These are phyloP conservation scores for Saguinus oedipus DNA, from an alignment of 2,797 vertebrate genomes.

Conservation along the genomic window DNA sequence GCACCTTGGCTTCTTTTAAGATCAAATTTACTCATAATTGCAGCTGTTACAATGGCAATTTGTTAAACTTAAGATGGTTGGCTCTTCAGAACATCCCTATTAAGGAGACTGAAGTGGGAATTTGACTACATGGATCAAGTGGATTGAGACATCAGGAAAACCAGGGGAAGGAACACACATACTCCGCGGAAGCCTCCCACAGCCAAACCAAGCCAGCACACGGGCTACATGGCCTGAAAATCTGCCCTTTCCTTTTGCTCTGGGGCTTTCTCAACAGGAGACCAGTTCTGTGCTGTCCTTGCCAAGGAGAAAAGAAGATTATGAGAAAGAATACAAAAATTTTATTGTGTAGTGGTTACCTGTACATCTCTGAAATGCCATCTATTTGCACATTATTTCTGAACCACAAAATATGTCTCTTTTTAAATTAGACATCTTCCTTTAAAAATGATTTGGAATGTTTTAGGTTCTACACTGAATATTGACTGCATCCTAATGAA, in stretches of 20 bases:
- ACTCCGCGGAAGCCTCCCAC: not conserved
- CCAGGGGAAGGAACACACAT: not conserved
- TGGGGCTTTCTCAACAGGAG: not conserved
- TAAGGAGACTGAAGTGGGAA: not conserved
- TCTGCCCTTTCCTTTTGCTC: not conserved
- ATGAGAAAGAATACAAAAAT: not conserved
- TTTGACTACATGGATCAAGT: not conserved
- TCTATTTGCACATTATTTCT: not conserved
- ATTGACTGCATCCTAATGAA: not conserved
- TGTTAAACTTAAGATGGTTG: conserved; percentile 63
- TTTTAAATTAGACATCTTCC: not conserved
- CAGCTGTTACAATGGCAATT: conserved; percentile 55
- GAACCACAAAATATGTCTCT: not conserved
- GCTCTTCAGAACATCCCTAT: not conserved
- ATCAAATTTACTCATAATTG: conserved; percentile 72
- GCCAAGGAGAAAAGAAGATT: not conserved
- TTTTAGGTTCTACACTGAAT: not conserved
- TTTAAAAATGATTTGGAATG: conserved; percentile 36
- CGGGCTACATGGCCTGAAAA: not conserved
- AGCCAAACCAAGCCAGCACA: no score
- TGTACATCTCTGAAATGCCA: not conserved
- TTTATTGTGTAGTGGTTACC: not conserved
- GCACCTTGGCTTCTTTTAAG: conserved; percentile 42
- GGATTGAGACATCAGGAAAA: conserved; percentile 19
- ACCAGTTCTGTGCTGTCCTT: not conserved